phyloP scores from a whole-genome alignment of 2,888 invertebrate genomes.

The Orchesellides sinensis region DNA sequence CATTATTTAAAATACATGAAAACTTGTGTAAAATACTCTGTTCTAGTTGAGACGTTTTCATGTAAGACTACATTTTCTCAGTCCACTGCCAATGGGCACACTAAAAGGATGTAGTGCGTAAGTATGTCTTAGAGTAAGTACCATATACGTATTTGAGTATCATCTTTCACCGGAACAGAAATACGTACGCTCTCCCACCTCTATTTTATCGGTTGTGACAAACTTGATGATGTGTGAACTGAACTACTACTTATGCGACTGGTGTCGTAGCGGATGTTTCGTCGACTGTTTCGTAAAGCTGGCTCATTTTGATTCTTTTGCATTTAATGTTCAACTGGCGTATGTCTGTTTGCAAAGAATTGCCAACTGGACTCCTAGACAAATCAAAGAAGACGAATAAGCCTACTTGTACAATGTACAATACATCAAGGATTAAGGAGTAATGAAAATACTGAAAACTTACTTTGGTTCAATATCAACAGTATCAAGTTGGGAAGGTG shows the following conservation, averaged over 20 bases:
- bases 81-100: conserved; percentile 35
- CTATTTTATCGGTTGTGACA: background rate
- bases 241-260: conserved; percentile 12
- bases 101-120: conserved; percentile 21
- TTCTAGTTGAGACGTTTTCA: background rate
- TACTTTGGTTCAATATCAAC: conserved; percentile 81
- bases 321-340: conserved; percentile 80
- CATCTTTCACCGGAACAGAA: background rate
- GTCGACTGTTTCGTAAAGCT: conserved; percentile 48
- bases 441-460: conserved; percentile 68
- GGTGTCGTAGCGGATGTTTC: conserved; percentile 29
- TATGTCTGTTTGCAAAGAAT: conserved; percentile 81
- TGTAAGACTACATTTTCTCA: conserved; percentile 20
- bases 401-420: background rate
- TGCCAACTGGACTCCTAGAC: conserved; percentile 81
- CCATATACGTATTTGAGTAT: background rate
- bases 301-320: conserved; percentile 77
- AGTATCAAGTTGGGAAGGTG: conserved; percentile 80
- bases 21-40: conserved; percentile 38
- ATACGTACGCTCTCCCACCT: background rate
- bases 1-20: conserved; percentile 28
- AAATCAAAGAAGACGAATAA: conserved; percentile 6
- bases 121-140: background rate
- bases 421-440: background rate
- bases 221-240: background rate